These are phyloP conservation scores for Luscinia luscinia DNA, from an alignment of 2,797 vertebrate genomes.

Conservation along the genomic window DNA sequence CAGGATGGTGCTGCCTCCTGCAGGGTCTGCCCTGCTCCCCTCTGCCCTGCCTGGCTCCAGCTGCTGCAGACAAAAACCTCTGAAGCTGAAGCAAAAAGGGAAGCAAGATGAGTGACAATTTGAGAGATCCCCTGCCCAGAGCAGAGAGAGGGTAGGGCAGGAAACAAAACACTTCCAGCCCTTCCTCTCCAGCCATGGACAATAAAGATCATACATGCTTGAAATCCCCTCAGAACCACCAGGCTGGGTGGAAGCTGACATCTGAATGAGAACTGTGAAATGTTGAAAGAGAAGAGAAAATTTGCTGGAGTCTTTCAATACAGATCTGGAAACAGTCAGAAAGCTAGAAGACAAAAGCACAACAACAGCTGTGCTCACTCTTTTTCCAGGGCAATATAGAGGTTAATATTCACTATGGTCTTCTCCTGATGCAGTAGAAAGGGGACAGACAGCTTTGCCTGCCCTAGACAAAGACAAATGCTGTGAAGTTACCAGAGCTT, in stretches of 20 bases:
- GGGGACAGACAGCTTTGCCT: not conserved
- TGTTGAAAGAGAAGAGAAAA: no score
- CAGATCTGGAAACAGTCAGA: not conserved
- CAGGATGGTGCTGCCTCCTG: not conserved
- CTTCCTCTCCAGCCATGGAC: constrained; percentile 18
- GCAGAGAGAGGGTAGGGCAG: not conserved
- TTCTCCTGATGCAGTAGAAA: not conserved
- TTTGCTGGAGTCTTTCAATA: not conserved
- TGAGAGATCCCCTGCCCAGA: not conserved
- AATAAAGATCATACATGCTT: not conserved
- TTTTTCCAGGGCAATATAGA: not conserved
- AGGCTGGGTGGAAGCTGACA: not conserved
- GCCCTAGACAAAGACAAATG: not conserved
- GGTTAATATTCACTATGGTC: not conserved
- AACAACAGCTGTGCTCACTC: not conserved
- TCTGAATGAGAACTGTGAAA: not conserved
- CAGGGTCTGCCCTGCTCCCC: not conserved
- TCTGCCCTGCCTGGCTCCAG: not conserved
- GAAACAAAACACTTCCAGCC: not conserved
- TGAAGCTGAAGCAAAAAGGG: not conserved
- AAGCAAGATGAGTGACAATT: not conserved
- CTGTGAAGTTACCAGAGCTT: not conserved
- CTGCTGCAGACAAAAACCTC: not conserved
- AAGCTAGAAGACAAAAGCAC: not conserved
- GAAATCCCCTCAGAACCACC: not conserved